Conservation (phyloP, 1,140 invertebrate genomes). For the Bombus polaris region DNA sequence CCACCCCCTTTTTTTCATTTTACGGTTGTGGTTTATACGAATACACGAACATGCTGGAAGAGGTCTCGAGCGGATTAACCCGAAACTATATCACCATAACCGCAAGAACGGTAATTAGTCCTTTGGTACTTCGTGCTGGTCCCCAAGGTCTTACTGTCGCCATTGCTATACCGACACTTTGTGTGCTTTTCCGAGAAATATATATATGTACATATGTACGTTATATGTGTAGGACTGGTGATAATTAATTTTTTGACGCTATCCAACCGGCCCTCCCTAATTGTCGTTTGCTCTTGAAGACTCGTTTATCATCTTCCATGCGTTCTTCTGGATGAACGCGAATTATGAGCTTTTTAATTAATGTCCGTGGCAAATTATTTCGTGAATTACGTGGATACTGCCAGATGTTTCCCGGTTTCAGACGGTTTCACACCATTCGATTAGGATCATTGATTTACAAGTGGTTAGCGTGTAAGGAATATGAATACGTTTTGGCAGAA, state of each 20-base stretch:
- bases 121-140: not conserved
- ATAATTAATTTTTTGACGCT: constrained; percentile 31
- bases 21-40: not conserved
- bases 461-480: no score
- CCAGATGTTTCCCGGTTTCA: no score
- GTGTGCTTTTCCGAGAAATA: not conserved
- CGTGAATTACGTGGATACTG: not conserved
- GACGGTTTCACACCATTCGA: no score
- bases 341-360: constrained; percentile 6
- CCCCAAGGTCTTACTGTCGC: not conserved
- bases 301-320: not conserved
- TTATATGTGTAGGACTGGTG: not conserved
- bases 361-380: not conserved
- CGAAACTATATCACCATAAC: constrained; percentile 26
- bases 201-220: not conserved
- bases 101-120: constrained; percentile 31
- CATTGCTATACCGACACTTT: not conserved
- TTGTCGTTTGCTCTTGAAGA: not conserved
- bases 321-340: not conserved
- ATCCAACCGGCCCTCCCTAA: not conserved
- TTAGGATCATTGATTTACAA: not conserved
- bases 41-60: not conserved
- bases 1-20: not conserved
- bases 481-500: no score
- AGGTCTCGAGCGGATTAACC: constrained; percentile 6